These are phyloP conservation scores for Tupaia chinensis DNA, from an alignment of 2,113 vertebrate species.

Conservation along the genomic window DNA sequence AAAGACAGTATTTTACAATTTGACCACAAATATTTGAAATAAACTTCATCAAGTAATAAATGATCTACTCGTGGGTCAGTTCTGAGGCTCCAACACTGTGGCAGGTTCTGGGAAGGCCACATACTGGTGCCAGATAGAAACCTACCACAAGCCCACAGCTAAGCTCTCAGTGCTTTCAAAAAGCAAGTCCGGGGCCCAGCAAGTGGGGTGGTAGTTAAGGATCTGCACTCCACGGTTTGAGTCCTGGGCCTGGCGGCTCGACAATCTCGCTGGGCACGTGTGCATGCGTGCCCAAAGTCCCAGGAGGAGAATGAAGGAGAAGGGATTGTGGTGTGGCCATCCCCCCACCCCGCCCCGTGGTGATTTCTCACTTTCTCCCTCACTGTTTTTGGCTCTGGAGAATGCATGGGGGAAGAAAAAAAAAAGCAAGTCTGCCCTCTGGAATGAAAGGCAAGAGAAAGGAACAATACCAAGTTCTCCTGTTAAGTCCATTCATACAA, in stretches of 20 bases:
- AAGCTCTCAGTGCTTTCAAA: not conserved
- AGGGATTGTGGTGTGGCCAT: too few species aligned
- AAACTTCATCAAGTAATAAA: constrained; percentile 38
- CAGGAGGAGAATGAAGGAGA: too few species aligned
- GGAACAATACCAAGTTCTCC: not conserved
- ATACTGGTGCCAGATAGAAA: not conserved
- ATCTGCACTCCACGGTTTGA: too few species aligned
- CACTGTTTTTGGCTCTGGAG: too few species aligned
- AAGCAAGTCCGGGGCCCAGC: too few species aligned
- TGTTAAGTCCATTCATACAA: not conserved
- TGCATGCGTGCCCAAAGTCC: too few species aligned
- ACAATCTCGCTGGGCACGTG: too few species aligned
- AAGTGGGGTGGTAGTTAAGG: too few species aligned
- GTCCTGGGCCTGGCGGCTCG: too few species aligned
- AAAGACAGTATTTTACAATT: not conserved
- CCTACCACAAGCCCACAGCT: not conserved
- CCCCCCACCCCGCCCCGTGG: too few species aligned
- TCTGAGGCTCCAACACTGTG: not conserved
- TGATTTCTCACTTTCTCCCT: too few species aligned
- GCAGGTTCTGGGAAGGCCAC: not conserved
- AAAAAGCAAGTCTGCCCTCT: not conserved
- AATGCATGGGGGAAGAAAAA: too few species aligned
- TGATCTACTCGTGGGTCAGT: not conserved
- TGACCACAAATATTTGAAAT: constrained; percentile 16
- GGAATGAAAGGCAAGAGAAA: constrained; percentile 30